Base-by-base conservation (phyloP, 2,797 vertebrate genomes). In the Cossypha heuglini region DNA sequence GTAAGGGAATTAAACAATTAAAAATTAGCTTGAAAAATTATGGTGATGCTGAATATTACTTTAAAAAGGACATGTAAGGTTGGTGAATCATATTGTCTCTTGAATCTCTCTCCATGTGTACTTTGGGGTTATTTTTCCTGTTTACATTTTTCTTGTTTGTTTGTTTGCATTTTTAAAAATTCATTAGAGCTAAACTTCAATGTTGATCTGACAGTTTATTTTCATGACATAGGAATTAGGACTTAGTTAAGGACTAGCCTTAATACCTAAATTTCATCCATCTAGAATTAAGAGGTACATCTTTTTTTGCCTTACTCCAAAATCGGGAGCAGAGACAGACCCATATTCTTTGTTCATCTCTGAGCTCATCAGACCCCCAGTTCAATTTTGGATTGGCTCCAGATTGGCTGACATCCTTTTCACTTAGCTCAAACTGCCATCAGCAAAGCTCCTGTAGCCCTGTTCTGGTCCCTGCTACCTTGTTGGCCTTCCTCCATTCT, bases 91-190 rank as follows among this genome's bases (percentile, higher is more conserved):
- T 45, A 11, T 38, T 4, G 4, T 16, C 22, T 68, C 14, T 71
- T 73, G 10, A 26, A 35, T 28, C 6, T 55, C 21, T 63, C 26
- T 45, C 19, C 2, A 19, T 33, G 9, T 59, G 2, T 82, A 19
- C 14, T 48, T 71, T 15, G 11, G 3, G 5, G 0, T 0, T 1
- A 13, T 40, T 45, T 38, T 87, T 13, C 9, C 38, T 54, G 25
- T 51, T 91, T 28, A 33, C 1, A 1, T 46, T 79, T 77, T 46
- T 42, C 62, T 54, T 59, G 10, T 31, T 61, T 59, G 9, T 26
- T 61, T n/a, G 3, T 42, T 46, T 45, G 31, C 5, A 19, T 31
- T 52, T 42, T 54, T 35, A 3, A 14, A 26, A 16, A 21, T 45
- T 84, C 5, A 6, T 87, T 85, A 25, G 11, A 54, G 9, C 6